phyloP scores from a whole-genome alignment of 64 coral and sea anemone genomes.

The Exaiptasia diaphana region DNA sequence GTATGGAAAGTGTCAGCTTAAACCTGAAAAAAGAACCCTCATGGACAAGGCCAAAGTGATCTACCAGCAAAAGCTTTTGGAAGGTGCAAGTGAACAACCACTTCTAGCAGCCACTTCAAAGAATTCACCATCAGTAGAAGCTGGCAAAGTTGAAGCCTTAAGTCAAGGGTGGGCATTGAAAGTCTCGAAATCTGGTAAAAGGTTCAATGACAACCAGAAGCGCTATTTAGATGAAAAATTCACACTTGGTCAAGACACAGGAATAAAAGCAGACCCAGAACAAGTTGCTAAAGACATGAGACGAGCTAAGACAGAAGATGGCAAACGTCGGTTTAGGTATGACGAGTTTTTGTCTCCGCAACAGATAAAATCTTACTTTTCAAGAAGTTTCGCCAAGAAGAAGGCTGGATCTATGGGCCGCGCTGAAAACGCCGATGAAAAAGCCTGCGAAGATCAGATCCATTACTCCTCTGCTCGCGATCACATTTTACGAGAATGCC shows the following conservation, averaged over 20 bases:
- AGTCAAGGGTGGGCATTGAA: slow-evolving; percentile 39
- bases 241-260: slow-evolving; percentile 35
- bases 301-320: slow-evolving; percentile 6
- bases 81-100: neutral
- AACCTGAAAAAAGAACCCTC: slow-evolving; percentile 12
- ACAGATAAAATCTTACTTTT: slow-evolving; percentile 46
- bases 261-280: slow-evolving; percentile 19
- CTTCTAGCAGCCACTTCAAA: neutral
- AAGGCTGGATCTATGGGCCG: neutral
- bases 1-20: slow-evolving; percentile 5
- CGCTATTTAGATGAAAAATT: slow-evolving; percentile 44
- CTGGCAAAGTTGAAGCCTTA: neutral
- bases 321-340: slow-evolving; percentile 16
- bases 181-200: neutral
- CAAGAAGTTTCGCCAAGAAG: slow-evolving; percentile 39
- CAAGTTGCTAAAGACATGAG: slow-evolving; percentile 18
- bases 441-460: slow-evolving; percentile 19
- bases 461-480: slow-evolving; percentile 8
- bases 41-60: neutral
- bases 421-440: neutral
- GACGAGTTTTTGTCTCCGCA: slow-evolving; percentile 20
- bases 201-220: slow-evolving; percentile 20
- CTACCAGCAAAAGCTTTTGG: neutral
- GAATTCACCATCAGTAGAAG: neutral
- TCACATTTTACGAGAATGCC: neutral